A percentile compares a stretch with the other conserved stretches of the same genome.
Evolutionary conservation across 2,113 vertebrate species (phyloP).

Genomic region (Myiozetetes cayanensis): DNA sequence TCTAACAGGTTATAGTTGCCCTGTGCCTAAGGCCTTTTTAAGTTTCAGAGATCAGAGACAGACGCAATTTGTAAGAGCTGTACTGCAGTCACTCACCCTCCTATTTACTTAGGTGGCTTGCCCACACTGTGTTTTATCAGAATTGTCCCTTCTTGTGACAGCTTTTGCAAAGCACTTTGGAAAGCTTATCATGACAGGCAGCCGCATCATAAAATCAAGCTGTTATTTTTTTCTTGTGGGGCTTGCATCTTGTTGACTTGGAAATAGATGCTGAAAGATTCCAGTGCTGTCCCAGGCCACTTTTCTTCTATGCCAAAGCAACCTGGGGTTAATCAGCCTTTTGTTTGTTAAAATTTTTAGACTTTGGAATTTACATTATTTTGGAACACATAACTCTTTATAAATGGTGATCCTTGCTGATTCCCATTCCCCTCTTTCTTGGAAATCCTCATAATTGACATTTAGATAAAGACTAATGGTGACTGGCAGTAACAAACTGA

Average conservation of each 20-base stretch:
- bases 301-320: not conserved
- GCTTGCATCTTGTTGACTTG: not conserved
- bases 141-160: not conserved
- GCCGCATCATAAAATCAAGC: not conserved
- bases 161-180: not conserved
- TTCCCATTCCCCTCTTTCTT: not conserved
- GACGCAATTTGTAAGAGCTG: not conserved
- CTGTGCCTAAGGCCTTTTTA: not conserved
- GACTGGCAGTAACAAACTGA: not conserved
- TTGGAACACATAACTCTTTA: not conserved
- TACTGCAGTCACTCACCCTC: not conserved
- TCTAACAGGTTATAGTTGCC: not conserved
- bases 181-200: not conserved
- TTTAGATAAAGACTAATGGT: not conserved
- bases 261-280: not conserved
- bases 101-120: not conserved
- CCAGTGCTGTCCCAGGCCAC: not conserved
- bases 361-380: not conserved
- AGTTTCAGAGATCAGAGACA: not conserved
- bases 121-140: not conserved
- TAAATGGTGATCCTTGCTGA: not conserved
- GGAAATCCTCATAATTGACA: not conserved
- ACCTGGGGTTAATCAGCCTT: not conserved
- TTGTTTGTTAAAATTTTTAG: not conserved
- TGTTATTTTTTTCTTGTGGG: not conserved